Evolutionary conservation across 2,888 invertebrate genomes (phyloP), one percentile per base, ranked within the genome.

Genomic region (Erannis defoliaria): DNA sequence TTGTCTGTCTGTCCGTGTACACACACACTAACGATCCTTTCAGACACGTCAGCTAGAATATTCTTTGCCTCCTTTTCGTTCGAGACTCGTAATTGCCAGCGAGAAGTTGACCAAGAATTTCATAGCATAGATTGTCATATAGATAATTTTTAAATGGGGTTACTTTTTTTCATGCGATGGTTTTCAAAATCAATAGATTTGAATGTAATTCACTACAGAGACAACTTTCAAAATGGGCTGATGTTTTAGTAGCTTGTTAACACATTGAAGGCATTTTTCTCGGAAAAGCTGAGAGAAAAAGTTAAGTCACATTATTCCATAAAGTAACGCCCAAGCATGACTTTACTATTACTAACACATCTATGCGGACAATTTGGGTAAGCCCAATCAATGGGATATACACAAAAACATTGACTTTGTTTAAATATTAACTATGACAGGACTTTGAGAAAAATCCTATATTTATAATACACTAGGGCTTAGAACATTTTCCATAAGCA

Each of bases 1-100:
- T 89, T 88, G 83, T 51, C 51, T 88, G 86, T 87, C 80, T 85
- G 77, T 85, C 77, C 79, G 83, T 85, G 71, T 74, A 74, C 75
- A 70, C 69, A 74, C 8, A 76, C 76, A 83, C 75, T 74, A 78
- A 74, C 80, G 5, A 16, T 16, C 6, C 18, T 26, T 46, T 12
- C 18, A 46, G 5, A 31, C 31, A 46, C 31, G 19, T 19, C 75
- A 77, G 19, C 16, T n/a, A 8, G 16, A 40, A 19, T 2, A 5
- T 40, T 12, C 12, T 19, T 12, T 14, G 12, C 19, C 40, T 21
- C 19, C 12, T 42, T 42, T 21, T 21, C 21, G 10, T 18, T 8
- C 37, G 16, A 16, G 37, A 6, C 16, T 8, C 10, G 18, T 40
- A n/a, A 3, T 40, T 18, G 14, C 18, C 18, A 19, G 19, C 10